Percentiles rank a stretch among this genome's conserved stretches.
These are phyloP conservation scores for Murina feae DNA, from an alignment of 2,113 vertebrate species.

Conservation along the genomic window DNA sequence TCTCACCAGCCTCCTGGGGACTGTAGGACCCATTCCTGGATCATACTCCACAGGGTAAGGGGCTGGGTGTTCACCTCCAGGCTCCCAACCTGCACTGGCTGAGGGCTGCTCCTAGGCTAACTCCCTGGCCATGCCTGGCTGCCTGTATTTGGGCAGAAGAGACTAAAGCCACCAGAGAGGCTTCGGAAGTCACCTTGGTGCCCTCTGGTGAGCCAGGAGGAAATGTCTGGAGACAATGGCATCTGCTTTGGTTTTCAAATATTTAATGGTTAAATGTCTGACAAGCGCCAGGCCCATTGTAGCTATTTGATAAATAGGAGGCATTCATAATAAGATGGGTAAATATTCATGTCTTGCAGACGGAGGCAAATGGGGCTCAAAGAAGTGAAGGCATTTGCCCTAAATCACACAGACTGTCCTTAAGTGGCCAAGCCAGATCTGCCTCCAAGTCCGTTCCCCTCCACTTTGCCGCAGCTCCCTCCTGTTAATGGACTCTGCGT, in stretches of 20 bases:
- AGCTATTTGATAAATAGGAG: background rate
- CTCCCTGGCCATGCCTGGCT: background rate
- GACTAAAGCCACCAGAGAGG: background rate
- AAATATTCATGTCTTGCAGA: background rate
- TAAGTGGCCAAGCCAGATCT: background rate
- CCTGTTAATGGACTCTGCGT: background rate
- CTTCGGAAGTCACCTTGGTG: background rate
- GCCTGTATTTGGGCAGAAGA: background rate
- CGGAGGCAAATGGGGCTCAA: background rate
- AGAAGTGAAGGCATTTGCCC: background rate
- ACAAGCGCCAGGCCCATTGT: background rate
- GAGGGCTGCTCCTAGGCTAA: background rate
- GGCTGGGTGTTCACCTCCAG: background rate
- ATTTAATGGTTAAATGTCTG: background rate
- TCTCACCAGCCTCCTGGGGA: background rate
- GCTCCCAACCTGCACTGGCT: background rate
- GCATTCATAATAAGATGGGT: background rate
- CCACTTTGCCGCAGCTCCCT: rapidly evolving
- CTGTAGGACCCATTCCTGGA: background rate
- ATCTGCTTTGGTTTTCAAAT: background rate
- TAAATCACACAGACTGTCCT: background rate
- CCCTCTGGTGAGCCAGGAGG: background rate
- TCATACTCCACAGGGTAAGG: background rate
- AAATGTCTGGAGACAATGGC: background rate
- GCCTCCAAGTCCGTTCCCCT: background rate